phyloP scores from a whole-genome alignment of 2,113 vertebrate species.

The Carlito syrichta region DNA sequence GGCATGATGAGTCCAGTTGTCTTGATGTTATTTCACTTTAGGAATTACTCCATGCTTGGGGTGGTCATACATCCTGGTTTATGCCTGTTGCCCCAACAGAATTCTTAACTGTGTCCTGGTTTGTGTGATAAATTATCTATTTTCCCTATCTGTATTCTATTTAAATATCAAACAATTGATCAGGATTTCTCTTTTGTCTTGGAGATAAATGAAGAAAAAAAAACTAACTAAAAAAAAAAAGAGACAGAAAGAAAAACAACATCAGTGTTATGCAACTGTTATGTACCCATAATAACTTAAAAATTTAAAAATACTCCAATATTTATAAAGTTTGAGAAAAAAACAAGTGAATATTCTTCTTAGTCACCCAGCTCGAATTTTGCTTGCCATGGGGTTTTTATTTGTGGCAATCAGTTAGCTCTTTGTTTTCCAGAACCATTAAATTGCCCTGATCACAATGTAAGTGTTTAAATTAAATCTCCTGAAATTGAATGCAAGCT shows the following conservation, averaged over 20 bases:
- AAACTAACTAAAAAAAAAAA: neutral
- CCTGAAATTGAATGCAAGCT: neutral
- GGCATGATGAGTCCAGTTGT: neutral
- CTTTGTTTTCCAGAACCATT: neutral
- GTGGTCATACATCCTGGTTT: neutral
- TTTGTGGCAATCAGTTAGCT: neutral
- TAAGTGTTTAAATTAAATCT: neutral
- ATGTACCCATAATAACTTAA: neutral
- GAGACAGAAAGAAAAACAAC: no score
- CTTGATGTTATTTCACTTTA: neutral
- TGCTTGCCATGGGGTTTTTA: neutral
- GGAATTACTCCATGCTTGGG: neutral
- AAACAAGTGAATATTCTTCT: neutral
- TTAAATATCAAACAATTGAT: neutral
- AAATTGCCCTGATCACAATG: neutral
- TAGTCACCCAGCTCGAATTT: neutral
- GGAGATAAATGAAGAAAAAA: neutral
- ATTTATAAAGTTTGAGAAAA: neutral
- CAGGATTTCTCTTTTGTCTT: neutral
- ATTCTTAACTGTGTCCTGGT: neutral
- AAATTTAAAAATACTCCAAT: neutral
- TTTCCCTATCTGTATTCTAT: neutral
- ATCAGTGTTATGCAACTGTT: neutral
- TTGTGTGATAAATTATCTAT: neutral
- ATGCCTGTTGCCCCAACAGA: neutral